These are phyloP conservation scores for Chelidonichthys spinosus DNA, from an alignment of 2,797 vertebrate species.

Conservation along the genomic window DNA sequence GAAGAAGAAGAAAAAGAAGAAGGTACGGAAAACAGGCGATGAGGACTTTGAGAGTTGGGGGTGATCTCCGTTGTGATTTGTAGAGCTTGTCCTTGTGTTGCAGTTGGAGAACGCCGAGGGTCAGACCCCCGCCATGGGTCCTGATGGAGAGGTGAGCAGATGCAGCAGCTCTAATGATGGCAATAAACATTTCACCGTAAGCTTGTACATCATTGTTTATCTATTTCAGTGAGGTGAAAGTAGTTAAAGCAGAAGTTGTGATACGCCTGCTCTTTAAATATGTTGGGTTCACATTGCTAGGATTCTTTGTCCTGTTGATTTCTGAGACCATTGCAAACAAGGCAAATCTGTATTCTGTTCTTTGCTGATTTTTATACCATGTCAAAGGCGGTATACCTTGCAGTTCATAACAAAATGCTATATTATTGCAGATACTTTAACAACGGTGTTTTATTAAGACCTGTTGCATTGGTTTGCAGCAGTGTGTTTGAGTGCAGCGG, in stretches of 20 bases:
- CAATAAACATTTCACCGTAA: too few relatives aligned
- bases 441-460: too few relatives aligned
- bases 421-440: too few relatives aligned
- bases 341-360: too few relatives aligned
- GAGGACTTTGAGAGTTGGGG: slow-evolving; percentile 36
- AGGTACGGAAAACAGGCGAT: slow-evolving; percentile 42
- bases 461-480: too few relatives aligned
- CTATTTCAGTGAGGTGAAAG: background rate
- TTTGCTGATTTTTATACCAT: too few relatives aligned
- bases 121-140: slow-evolving; percentile 88
- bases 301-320: slow-evolving; percentile 5
- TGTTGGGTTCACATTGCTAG: background rate
- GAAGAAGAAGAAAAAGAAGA: slow-evolving; percentile 94
- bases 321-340: background rate
- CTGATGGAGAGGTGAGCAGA: slow-evolving; percentile 92
- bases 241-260: background rate
- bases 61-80: background rate
- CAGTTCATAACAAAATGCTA: too few relatives aligned
- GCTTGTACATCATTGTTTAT: background rate
- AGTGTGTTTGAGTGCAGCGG: too few relatives aligned
- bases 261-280: background rate
- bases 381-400: too few relatives aligned
- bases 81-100: slow-evolving; percentile 31
- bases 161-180: background rate
- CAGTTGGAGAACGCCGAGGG: slow-evolving; percentile 90